Evolutionary conservation across 2,113 vertebrate species (phyloP).

Genomic region (Siphamia tubifer): DNA sequence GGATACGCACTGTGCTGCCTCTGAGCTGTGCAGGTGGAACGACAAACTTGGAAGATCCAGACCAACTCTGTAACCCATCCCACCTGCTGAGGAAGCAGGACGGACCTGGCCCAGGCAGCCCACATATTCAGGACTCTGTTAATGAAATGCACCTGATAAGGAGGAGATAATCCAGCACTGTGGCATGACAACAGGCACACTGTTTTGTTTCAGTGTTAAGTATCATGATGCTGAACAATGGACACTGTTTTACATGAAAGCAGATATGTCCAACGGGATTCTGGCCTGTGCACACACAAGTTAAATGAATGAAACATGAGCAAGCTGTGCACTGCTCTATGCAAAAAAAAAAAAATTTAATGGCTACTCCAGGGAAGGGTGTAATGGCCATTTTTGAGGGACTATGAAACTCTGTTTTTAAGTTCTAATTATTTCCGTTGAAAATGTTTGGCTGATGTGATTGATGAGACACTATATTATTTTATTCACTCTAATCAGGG

Average conservation of each 20-base stretch:
- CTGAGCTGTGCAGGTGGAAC: conserved; percentile 13
- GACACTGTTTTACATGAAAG: conserved; percentile 77
- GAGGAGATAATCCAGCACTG: conserved; percentile 45
- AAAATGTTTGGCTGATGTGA: not conserved
- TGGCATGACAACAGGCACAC: conserved; percentile 68
- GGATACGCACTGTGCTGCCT: not conserved
- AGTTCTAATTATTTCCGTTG: not conserved
- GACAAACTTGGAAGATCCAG: conserved; percentile 1
- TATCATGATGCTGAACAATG: conserved; percentile 74
- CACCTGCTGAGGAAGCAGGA: conserved; percentile 26
- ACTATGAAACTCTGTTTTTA: not conserved
- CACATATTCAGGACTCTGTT: conserved; percentile 47
- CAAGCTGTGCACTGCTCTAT: not conserved
- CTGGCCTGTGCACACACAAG: conserved; percentile 35
- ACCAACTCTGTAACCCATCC: conserved; percentile 31
- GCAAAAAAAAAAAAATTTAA: not conserved
- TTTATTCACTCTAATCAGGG: not conserved
- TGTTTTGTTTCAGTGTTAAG: conserved; percentile 73
- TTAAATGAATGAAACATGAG: conserved; percentile 70
- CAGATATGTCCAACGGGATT: conserved; percentile 63
- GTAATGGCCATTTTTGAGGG: not conserved
- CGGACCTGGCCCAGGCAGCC: conserved; percentile 33
- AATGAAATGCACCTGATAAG: conserved; percentile 70
- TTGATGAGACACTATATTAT: not conserved
- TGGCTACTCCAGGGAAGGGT: not conserved